Conservation (phyloP, 2,888 invertebrate species). For the Leucozona laternaria region DNA sequence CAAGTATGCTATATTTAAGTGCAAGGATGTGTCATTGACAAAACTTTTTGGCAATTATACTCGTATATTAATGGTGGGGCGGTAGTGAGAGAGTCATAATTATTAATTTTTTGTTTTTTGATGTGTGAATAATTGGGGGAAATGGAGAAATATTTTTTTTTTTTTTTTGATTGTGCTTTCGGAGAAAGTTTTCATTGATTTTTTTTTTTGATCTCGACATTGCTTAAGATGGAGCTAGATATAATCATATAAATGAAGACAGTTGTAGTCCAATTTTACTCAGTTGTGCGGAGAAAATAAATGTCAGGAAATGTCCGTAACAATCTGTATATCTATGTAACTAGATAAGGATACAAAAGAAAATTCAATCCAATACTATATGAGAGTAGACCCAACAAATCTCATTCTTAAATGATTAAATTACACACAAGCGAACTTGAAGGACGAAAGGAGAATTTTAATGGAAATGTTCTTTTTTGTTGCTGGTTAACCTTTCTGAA, state of each 20-base stretch:
- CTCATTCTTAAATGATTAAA: conserved; percentile 2
- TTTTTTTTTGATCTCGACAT: neutral
- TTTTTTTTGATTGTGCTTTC: neutral
- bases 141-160: neutral
- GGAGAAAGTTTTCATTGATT: conserved; percentile 10
- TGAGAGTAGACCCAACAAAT: neutral
- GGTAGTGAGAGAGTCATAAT: neutral
- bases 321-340: neutral
- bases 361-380: neutral
- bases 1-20: conserved; percentile 43
- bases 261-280: neutral
- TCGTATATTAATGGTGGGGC: neutral
- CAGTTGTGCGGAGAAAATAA: neutral
- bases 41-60: conserved; percentile 51
- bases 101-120: conserved; percentile 19
- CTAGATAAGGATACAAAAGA: neutral
- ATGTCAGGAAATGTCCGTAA: neutral
- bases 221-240: neutral
- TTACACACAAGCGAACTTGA: neutral
- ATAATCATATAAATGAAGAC: neutral
- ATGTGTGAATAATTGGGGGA: conserved; percentile 32
- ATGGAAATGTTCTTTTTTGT: neutral
- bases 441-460: neutral
- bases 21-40: conserved; percentile 59
- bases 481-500: neutral